Evolutionary conservation across 2,888 invertebrate genomes (phyloP).

Genomic region (Lepidocyrtoides sp.): DNA sequence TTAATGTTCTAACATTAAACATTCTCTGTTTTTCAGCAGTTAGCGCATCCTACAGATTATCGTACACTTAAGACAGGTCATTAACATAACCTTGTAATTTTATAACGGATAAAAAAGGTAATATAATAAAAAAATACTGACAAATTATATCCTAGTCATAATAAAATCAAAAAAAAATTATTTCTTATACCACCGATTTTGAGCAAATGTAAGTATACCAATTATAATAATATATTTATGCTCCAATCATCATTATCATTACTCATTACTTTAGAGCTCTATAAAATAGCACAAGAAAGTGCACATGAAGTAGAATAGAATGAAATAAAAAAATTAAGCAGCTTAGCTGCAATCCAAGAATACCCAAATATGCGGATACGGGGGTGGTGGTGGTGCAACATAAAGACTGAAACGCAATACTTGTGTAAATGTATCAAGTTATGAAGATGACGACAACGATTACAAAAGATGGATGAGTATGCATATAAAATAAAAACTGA

Average conservation of each 20-base stretch:
- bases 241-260: no score
- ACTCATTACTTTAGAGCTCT: no score
- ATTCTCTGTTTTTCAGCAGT: background rate
- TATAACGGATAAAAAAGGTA: background rate
- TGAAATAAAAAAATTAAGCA: background rate
- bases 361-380: background rate
- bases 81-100: constrained; percentile 40
- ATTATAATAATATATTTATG: no score
- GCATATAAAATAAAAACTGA: constrained; percentile 8
- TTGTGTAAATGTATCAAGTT: background rate
- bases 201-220: no score
- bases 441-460: constrained; percentile 18
- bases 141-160: no score
- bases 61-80: constrained; percentile 7
- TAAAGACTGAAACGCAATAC: background rate
- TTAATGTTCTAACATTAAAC: no score
- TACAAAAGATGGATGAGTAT: constrained; percentile 6
- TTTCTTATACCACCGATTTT: no score
- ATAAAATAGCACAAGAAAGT: background rate
- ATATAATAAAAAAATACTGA: background rate
- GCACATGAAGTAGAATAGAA: background rate
- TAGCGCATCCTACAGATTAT: background rate
- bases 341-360: background rate
- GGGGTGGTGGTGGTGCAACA: background rate
- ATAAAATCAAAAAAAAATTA: no score